Evolutionary conservation across 1,140 invertebrate species (phyloP).

Genomic region (Ostrea denselamellosa): DNA sequence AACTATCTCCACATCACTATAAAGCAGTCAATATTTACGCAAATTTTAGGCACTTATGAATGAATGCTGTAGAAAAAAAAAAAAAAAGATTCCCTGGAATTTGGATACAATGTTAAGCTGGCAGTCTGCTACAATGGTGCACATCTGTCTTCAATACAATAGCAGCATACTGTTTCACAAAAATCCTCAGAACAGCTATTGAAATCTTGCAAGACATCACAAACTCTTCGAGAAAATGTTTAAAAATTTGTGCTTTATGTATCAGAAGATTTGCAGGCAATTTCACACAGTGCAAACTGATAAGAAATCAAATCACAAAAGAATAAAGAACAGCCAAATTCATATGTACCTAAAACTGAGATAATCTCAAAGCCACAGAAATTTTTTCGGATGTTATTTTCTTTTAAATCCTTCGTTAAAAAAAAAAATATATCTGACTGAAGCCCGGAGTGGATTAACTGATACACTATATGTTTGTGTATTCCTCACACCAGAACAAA

Average conservation of each 20-base stretch:
- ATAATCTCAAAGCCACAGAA: background rate
- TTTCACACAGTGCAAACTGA: background rate
- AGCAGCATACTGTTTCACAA: constrained; percentile 4
- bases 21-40: background rate
- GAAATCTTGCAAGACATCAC: background rate
- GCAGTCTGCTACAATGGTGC: background rate
- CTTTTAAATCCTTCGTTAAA: too few relatives aligned
- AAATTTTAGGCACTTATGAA: constrained; percentile 26
- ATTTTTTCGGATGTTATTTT: background rate
- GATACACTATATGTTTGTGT: background rate
- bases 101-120: constrained; percentile 7
- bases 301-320: background rate
- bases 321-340: background rate
- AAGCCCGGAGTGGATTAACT: background rate
- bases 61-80: background rate
- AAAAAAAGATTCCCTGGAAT: background rate
- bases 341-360: background rate
- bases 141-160: constrained; percentile 39
- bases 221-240: background rate
- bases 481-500: background rate
- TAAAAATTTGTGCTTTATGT: background rate
- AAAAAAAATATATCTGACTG: background rate
- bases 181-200: background rate
- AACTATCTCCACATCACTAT: background rate
- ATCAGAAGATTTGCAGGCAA: background rate